Evolutionary conservation across 2,888 invertebrate species (phyloP), one percentile per base, ranked within the genome.

Genomic region (Apocheima hispidaria): DNA sequence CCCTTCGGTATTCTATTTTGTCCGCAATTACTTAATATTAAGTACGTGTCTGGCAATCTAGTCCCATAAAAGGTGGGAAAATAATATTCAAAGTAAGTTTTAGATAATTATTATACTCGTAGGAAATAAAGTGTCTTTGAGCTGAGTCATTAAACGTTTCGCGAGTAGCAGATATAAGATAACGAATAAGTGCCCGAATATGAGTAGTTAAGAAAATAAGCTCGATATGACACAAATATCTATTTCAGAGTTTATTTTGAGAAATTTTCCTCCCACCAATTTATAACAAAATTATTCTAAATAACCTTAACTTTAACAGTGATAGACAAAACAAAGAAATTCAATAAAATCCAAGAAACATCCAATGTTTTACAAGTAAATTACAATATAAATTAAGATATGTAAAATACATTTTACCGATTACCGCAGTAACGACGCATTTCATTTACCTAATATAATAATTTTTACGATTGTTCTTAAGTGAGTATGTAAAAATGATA

Each of bases 401-500:
- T 70, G 69, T 69, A 46, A 60, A 55, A 49, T 54, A 55, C 61
- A 54, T 54, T 57, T 33, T 56, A 64, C 51, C 60, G 49, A 62
- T 63, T 50, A 62, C 44, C 71, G 70, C 70, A 71, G 51, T 63
- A 61, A 58, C 51, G 62, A 61, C 60, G 50, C 53, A 55, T 60
- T 72, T 72, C 69, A 74, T 75, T 77, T 78, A 77, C 69, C 77
- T 80, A 83, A 78, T 57, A 57, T 73, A 79, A 78, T 74, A 79
- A 80, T 64, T 74, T 74, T 78, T 83, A 84, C 65, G 68, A 73
- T 71, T 73, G 4, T 78, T 75, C 69, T 71, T 76, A 78, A 74
- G 77, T 77, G 71, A 81, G 81, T 85, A 88, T 84, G 83, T 83
- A 78, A 83, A 83, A 88, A 84, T 90, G 88, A 91, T 92, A 92